These are phyloP conservation scores for Sphenodon punctatus DNA, from an alignment of 2,797 vertebrate species.

Conservation along the genomic window DNA sequence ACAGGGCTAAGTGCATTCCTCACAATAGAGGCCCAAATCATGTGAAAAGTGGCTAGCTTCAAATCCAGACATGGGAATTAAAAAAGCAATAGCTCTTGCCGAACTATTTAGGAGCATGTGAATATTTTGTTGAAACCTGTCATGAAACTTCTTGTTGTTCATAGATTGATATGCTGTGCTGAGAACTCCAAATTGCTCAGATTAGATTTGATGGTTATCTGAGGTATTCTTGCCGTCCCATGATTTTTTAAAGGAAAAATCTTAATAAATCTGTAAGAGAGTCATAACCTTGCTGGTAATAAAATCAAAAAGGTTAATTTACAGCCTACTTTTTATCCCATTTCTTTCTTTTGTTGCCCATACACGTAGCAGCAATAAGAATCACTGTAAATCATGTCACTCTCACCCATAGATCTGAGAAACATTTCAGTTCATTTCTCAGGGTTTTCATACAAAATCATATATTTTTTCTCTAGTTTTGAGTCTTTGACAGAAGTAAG, in stretches of 20 bases:
- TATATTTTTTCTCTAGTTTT: too few species aligned
- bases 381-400: not conserved
- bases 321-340: too few species aligned
- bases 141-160: not conserved
- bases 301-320: not conserved
- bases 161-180: not conserved
- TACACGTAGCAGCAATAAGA: not conserved
- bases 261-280: not conserved
- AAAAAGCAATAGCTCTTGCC: not conserved
- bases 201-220: not conserved
- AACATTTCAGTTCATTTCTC: not conserved
- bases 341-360: not conserved
- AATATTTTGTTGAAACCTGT: not conserved
- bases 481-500: too few species aligned
- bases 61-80: not conserved
- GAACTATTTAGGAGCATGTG: not conserved
- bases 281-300: not conserved
- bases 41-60: not conserved
- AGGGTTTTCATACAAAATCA: too few species aligned
- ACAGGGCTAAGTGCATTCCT: rapidly evolving
- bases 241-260: not conserved
- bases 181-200: not conserved
- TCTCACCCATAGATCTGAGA: not conserved
- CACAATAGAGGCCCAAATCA: rapidly evolving
- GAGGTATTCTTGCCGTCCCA: not conserved